Base-by-base conservation (phyloP, 2,888 invertebrate species). In the Xiphydria camelus region DNA sequence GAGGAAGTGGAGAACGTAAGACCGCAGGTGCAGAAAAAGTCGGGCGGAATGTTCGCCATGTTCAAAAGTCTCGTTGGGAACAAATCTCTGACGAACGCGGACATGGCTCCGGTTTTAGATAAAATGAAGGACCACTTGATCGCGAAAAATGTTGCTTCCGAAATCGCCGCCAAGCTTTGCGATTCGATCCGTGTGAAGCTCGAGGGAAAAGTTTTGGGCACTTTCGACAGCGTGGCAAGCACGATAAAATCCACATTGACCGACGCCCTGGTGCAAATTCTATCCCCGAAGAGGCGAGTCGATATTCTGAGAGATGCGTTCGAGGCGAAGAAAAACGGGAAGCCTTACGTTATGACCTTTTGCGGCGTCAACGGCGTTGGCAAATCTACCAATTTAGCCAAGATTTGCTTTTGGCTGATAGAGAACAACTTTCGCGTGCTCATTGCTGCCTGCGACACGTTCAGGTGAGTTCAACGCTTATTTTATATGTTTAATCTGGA, bases 351-450 rank as follows among this genome's bases (percentile, higher is more conserved):
- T 5, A 91, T 98, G 81, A 84, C 94, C 0, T 99, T 99, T 73
- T 99, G 99, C 77, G 99, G 99, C 47, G 99, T 94, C 1, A 99
- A 99, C 76, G 99, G 99, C 10, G 99, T 99, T 0, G 99, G 99
- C 40, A 99, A 99, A 70, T 97, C 96, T 0, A 99, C 99, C 2
- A 99, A 99, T 79, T 79, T 99, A 40, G 98, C 99, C 0, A 99
- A 99, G 84, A 96, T 99, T 60, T 94, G 96, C 66, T 99, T 99
- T 79, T 99, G 99, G 99, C 79, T 99, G 61, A 92, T 98, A 53
- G 98, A 99, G 78, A 99, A 99, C 77, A 90, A 92, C 63, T 85
- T 95, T 73, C 87, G 89, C 22, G 99, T 99, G 22, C 78, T 99
- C 67, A 97, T 99, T 53, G 99, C 99, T 4, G 99, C 99, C 14